Base-by-base conservation (phyloP, 2,113 vertebrate species). In the Anseranas semipalmata region DNA sequence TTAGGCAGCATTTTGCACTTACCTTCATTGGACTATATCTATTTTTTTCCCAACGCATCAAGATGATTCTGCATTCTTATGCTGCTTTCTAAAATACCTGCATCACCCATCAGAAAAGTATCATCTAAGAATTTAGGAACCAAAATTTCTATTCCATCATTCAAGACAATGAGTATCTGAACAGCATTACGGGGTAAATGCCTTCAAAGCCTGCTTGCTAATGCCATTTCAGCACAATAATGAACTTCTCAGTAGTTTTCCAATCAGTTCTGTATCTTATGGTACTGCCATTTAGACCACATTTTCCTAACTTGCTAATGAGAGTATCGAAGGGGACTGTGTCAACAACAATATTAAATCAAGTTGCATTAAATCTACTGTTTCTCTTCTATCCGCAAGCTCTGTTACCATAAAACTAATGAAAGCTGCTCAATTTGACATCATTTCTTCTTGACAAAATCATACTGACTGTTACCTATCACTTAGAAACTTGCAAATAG, bases 351-450 rank as follows among this genome's bases (percentile, higher is more conserved):
- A 19, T 9, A 76, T 41, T 39, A 72, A 67, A 87, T n/a, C 79
- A 84, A 70, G 68, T 10, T 60, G 45, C 67, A 73, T 86, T 80
- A 70, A 35, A 92, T 48, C 1, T 1, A 39, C 50, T 45, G 45
- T 37, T 88, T 32, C 78, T 70, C 58, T 56, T 28, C 71, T 68
- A 67, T 32, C 78, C 67, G 68, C 53, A 71, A 85, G 58, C 58
- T 76, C 78, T 73, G 35, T 43, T 60, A 72, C 67, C 48, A 58
- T 28, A 10, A 5, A 50, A 93, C 74, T 84, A 80, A 92, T 33
- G 46, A 84, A 84, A 95, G 55, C 59, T 92, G 89, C 46, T 67
- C 62, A 25, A 84, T 86, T 66, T 77, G 79, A 90, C 58, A n/a
- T 12, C 37, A 81, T 33, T 86, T 85, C 39, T 87, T 56, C 60